Evolutionary conservation across 2,888 invertebrate genomes (phyloP), one percentile per base, ranked within the genome.

Genomic region (Furcula furcula): DNA sequence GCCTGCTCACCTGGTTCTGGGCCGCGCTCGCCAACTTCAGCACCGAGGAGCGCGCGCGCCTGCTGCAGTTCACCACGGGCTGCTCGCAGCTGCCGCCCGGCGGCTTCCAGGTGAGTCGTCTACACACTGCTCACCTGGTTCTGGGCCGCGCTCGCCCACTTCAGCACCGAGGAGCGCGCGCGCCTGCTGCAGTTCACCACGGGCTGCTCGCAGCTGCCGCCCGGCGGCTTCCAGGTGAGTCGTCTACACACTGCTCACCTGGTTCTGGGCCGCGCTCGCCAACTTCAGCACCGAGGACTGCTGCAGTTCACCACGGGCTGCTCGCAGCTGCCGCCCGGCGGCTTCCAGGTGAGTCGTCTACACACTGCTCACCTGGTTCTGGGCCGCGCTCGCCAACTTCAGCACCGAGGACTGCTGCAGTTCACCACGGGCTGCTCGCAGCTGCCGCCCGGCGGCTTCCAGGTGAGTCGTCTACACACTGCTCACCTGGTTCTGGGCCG

Each of bases 401-500:
- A 95, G 65, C 95, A 39, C 95, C 93, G 80, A 97, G 73, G 97
- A 98, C 90, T 98, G 59, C 89, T 97, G 63, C 98, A 98, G 87
- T 98, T 98, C 78, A 95, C 96, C 21, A 97, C 97, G 0, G 97
- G 98, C 38, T 97, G 96, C 79, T 95, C 96, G 21, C 97, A 97
- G 82, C 90, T 98, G 66, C 98, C 85, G 34, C 67, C 83, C 6
- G 97, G 96, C 18, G 98, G 97, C 7, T 98, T 98, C 84, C 91
- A 92, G 61, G 84, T 81, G 25, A 26, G 14, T 13, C 10, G 7
- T 4, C 23, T 18, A 4, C 12, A 14, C 23, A 23, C 93, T 96
- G 33, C 90, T 97, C 40, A 94, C 13, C 20, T 73, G 73, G 73
- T 57, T 73, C 54, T 73, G 73, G 73, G 65, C 71, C 2, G 94